Conservation (phyloP, 37 sponge, comb jelly and placozoan genomes). For the Tethya wilhelma region DNA sequence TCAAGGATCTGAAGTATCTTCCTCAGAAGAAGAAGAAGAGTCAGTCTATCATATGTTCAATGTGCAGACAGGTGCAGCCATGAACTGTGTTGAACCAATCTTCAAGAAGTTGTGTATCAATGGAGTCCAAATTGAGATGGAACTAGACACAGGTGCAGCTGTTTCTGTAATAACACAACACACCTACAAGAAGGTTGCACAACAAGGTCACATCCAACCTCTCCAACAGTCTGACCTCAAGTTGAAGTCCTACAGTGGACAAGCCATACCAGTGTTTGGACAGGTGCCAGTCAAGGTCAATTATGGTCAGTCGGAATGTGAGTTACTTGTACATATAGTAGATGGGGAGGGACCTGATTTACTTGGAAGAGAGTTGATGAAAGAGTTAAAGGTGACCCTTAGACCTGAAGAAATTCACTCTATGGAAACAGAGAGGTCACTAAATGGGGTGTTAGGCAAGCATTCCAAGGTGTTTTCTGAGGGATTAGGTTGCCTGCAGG, state of each 20-base stretch:
- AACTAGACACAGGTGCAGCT: conserved; percentile 57
- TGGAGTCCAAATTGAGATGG: conserved; percentile 27
- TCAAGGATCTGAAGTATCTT: too few relatives aligned
- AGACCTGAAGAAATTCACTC: neutral
- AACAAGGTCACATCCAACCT: neutral
- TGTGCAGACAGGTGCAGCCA: too few relatives aligned
- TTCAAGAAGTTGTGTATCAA: too few relatives aligned
- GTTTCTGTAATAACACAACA: conserved; percentile 26
- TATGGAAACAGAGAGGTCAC: neutral
- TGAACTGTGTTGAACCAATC: too few relatives aligned
- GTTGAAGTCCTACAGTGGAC: conserved; percentile 46
- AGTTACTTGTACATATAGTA: conserved; percentile 22
- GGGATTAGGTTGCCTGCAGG: conserved; percentile 17
- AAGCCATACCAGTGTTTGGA: conserved; percentile 34
- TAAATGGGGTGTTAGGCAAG: conserved; percentile 18
- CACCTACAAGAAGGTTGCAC: neutral
- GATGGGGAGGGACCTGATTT: conserved; percentile 52
- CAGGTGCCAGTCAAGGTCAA: conserved; percentile 10
- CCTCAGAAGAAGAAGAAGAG: too few relatives aligned
- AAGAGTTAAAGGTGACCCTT: conserved; percentile 7
- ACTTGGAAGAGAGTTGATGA: conserved; percentile 49
- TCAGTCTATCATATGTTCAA: too few relatives aligned
- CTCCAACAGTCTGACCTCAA: conserved; percentile 2
- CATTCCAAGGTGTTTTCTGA: conserved; percentile 25
- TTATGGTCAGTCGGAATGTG: neutral